Conservation (phyloP, 2,888 invertebrate genomes). For the Tubulanus polymorphus region DNA sequence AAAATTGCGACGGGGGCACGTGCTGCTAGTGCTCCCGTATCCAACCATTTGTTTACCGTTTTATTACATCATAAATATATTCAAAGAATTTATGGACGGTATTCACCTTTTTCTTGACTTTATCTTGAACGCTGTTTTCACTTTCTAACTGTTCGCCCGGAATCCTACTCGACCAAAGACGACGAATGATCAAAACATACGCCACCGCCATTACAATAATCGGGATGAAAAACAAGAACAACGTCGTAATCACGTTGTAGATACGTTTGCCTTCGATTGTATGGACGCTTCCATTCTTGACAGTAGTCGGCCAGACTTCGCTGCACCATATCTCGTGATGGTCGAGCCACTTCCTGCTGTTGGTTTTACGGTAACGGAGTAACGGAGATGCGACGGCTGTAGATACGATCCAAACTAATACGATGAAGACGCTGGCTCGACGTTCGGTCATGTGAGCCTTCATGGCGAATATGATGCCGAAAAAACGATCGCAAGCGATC, state of each 20-base stretch:
- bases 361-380: slow-evolving; percentile 45
- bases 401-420: slow-evolving; percentile 66
- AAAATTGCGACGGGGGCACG: too few species aligned
- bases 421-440: slow-evolving; percentile 65
- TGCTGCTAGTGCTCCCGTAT: too few species aligned
- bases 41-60: too few species aligned
- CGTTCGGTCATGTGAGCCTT: slow-evolving; percentile 67
- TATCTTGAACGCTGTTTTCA: slow-evolving; percentile 43
- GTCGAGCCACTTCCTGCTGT: slow-evolving; percentile 72
- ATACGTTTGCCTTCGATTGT: slow-evolving; percentile 58
- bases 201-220: slow-evolving; percentile 70
- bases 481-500: slow-evolving; percentile 77
- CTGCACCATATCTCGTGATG: slow-evolving; percentile 72
- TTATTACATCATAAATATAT: too few species aligned
- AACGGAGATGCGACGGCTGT: slow-evolving; percentile 60
- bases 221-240: slow-evolving; percentile 75
- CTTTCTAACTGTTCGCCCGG: slow-evolving; percentile 50
- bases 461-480: slow-evolving; percentile 71
- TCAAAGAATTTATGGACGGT: not conserved
- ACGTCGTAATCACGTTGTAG: slow-evolving; percentile 75
- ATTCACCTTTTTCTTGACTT: slow-evolving; percentile 44
- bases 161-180: slow-evolving; percentile 57
- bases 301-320: slow-evolving; percentile 57
- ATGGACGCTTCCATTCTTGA: slow-evolving; percentile 15
- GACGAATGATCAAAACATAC: slow-evolving; percentile 68